These are phyloP conservation scores for Bactericera cockerelli DNA, from an alignment of 1,140 invertebrate species.

Conservation along the genomic window DNA sequence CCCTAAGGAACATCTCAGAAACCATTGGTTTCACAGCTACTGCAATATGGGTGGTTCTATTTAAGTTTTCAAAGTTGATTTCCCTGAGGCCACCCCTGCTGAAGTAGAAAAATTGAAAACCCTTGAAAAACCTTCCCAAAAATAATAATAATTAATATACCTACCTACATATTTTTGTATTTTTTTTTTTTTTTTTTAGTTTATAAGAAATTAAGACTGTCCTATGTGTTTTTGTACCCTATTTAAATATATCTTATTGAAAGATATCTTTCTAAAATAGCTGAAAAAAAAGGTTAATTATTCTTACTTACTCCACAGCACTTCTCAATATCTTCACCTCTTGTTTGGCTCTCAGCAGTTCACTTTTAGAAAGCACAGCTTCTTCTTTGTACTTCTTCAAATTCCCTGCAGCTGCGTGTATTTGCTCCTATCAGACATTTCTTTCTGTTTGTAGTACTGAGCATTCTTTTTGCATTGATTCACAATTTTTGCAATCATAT, in stretches of 20 bases:
- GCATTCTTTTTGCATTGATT: neutral
- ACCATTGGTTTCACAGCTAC: no score
- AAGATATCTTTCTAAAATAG: neutral
- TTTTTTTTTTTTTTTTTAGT: no score
- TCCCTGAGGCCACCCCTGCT: no score
- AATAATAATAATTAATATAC: no score
- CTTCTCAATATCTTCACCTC: neutral
- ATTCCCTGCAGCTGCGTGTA: neutral
- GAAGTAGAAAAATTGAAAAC: no score
- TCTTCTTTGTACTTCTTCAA: neutral
- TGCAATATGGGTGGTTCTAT: no score
- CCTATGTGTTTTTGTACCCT: no score
- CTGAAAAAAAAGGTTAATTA: neutral
- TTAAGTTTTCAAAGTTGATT: no score
- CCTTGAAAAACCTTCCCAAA: no score
- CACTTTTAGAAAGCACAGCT: neutral
- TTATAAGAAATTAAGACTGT: neutral
- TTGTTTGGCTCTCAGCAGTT: neutral
- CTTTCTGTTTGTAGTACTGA: constrained; percentile 2
- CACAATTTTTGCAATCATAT: neutral
- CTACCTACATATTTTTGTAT: no score
- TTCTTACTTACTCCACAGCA: neutral
- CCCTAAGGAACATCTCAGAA: no score
- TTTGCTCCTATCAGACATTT: neutral
- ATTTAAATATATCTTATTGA: no score